Conservation (phyloP, 2,888 invertebrate species). For the Fragum sueziense region DNA sequence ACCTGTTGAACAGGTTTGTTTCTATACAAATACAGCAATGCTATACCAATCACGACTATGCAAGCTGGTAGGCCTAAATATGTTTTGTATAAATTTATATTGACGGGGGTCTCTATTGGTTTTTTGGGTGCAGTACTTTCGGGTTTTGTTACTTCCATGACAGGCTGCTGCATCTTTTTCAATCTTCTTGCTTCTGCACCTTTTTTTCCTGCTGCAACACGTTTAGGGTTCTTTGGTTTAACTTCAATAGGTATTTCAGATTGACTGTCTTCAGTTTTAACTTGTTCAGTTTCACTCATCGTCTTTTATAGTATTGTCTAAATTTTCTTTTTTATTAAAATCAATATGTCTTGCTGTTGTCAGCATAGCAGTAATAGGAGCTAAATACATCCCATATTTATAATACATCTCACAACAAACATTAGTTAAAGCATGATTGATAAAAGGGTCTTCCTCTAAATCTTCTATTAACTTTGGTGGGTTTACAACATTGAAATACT, state of each 20-base stretch:
- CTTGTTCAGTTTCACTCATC: conserved; percentile 31
- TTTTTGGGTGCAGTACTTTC: conserved; percentile 10
- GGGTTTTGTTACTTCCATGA: conserved; percentile 28
- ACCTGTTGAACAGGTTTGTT: conserved; percentile 25
- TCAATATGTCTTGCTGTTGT: conserved; percentile 23
- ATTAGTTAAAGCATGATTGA: conserved; percentile 44
- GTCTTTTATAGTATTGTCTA: conserved; percentile 20
- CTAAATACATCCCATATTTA: conserved; percentile 35
- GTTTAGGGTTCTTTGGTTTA: conserved; percentile 31
- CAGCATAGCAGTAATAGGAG: conserved; percentile 41
- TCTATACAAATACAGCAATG: conserved; percentile 33
- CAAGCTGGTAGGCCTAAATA: conserved; percentile 36
- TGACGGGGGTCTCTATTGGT: background rate
- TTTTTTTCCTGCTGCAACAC: conserved; percentile 42
- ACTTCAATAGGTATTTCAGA: background rate
- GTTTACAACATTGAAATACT: conserved; percentile 33
- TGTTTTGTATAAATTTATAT: conserved; percentile 35
- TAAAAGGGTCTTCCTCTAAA: conserved; percentile 49
- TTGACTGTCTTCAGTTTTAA: conserved; percentile 3
- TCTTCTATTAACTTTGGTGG: conserved; percentile 49
- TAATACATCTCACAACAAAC: conserved; percentile 31
- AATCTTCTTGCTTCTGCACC: conserved; percentile 41
- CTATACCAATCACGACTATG: conserved; percentile 24
- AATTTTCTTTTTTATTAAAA: conserved; percentile 30
- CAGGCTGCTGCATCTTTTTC: background rate